Evolutionary conservation across 2,113 vertebrate species (phyloP), one percentile per base, ranked within the genome.

Genomic region (Spheniscus mendiculus): DNA sequence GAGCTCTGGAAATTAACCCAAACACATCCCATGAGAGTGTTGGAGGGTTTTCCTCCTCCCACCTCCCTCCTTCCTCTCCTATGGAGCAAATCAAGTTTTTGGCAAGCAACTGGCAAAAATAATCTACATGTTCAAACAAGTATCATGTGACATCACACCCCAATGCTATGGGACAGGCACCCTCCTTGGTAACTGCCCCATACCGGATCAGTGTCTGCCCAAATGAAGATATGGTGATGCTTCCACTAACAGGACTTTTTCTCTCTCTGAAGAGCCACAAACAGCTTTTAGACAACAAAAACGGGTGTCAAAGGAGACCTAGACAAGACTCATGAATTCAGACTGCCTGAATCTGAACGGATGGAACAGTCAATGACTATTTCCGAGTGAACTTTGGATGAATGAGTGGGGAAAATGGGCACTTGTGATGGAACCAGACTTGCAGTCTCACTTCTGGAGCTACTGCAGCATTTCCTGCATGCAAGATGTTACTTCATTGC

Each of bases 221-320:
- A 73, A 61, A 49, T 12, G 14, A 49, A 83, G 61, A 44, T 8
- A 55, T 0, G 6, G 38, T 2, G n/a, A 47, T 9, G 23, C 15
- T 52, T 79, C 53, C 30, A 42, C 32, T 69, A 58, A 15, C 10
- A 18, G 53, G 65, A 59, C 23, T 34, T 71, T 12, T 63, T 19
- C 36, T 77, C n/a, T 47, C 44, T 79, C n/a, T 45, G 0, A 62
- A 66, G n/a, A 89, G 8, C n/a, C n/a, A 45, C 56, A n/a, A 71
- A 40, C 45, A 70, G 32, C 38, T 91, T 45, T 32, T 6, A 89
- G 11, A n/a, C 32, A 62, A 45, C 36, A 73, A 23, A 76, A 80
- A n/a, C 0, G 0, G 4, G 34, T 1, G 3, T n/a, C 6, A 3
- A 45, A 49, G 38, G 32, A 87, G n/a, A 62, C 34, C 21, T 15